Conservation (phyloP, 2,113 vertebrate genomes). For the Hyla sarda region DNA sequence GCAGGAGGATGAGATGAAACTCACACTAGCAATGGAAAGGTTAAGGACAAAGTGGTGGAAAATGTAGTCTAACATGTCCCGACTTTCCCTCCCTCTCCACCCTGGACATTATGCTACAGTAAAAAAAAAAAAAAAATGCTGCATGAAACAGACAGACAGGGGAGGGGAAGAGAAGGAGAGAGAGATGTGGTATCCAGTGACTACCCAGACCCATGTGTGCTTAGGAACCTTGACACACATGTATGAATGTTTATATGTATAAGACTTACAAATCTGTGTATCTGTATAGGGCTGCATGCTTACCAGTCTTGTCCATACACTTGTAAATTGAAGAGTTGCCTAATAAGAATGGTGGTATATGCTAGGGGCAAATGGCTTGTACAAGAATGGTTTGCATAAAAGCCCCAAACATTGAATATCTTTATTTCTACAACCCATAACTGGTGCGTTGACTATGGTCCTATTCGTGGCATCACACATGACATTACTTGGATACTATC, state of each 20-base stretch:
- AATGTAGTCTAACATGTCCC: slow-evolving; percentile 14
- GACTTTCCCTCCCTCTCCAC: slow-evolving; percentile 50
- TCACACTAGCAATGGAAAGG: slow-evolving; percentile 26
- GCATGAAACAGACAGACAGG: slow-evolving; percentile 49
- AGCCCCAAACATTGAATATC: background rate
- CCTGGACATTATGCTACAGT: slow-evolving; percentile 42
- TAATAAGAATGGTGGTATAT: background rate
- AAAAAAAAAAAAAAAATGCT: slow-evolving; percentile 43
- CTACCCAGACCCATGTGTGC: background rate
- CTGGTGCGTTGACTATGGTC: background rate
- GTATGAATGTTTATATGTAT: background rate
- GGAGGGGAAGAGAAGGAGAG: slow-evolving; percentile 54
- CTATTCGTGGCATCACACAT: background rate
- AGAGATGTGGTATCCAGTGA: slow-evolving; percentile 44
- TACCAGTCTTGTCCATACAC: background rate
- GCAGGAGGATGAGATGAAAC: background rate
- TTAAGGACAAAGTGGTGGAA: slow-evolving; percentile 35
- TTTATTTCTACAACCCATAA: background rate
- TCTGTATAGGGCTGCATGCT: background rate
- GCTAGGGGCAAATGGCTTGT: background rate
- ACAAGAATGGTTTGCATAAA: background rate
- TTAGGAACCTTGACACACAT: background rate
- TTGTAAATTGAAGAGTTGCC: background rate
- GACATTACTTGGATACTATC: slow-evolving; percentile 29
- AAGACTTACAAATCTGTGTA: no score